Conservation (phyloP, 1,140 invertebrate genomes). For the Atta colombica region DNA sequence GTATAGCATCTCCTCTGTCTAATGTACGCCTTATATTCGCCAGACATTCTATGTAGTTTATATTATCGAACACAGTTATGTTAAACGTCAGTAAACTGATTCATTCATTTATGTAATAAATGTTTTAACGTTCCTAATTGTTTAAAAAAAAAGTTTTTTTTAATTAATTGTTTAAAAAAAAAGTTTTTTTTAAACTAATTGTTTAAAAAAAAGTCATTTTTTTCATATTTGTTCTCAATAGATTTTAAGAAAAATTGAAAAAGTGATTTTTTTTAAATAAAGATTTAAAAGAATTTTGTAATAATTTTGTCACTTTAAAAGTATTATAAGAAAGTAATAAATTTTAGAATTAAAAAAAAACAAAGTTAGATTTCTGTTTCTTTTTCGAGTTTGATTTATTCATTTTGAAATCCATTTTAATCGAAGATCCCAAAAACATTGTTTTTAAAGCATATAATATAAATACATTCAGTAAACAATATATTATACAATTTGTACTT, state of each 20-base stretch:
- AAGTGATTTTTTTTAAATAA: background rate
- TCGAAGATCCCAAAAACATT: background rate
- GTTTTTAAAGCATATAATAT: background rate
- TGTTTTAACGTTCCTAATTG: background rate
- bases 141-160: background rate
- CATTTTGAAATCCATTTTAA: background rate
- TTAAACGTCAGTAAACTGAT: constrained; percentile 27
- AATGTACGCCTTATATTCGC: constrained; percentile 31
- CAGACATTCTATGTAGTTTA: constrained; percentile 36
- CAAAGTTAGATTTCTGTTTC: background rate
- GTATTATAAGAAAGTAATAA: constrained; percentile 11
- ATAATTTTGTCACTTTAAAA: background rate
- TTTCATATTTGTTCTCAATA: background rate
- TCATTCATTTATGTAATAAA: constrained; percentile 4
- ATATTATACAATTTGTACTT: constrained; percentile 20
- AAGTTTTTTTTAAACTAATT: background rate
- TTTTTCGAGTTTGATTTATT: background rate
- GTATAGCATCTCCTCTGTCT: background rate
- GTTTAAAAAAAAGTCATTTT: background rate
- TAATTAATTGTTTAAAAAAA: too few relatives aligned
- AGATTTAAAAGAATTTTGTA: background rate
- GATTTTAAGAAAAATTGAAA: background rate
- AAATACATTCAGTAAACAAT: background rate
- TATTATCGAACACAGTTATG: background rate
- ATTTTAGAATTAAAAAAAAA: constrained; percentile 9